Base-by-base conservation (phyloP, 2,888 invertebrate genomes). In the Chamaedrilus cognettii region DNA sequence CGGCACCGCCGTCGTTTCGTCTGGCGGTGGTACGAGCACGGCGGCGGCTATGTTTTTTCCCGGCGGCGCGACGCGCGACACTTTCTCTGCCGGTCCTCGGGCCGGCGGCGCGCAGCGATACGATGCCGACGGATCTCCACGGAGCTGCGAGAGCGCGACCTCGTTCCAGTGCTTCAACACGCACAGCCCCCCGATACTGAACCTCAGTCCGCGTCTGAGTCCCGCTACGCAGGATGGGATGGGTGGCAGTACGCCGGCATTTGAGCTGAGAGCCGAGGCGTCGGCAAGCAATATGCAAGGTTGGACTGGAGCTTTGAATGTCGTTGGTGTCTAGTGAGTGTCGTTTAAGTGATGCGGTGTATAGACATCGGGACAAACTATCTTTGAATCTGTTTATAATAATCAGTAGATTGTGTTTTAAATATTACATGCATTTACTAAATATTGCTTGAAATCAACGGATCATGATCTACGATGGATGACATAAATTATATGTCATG, bases 131-230 rank as follows among this genome's bases (percentile, higher is more conserved):
- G 50, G 32, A 26, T 67, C 67, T 4, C 67, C 67, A 3, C 32
- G 67, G 30, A 67, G 67, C 35, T 67, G 64, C 32, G 67, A 67
- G 50, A 67, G 67, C 19, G 63, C 65, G 51, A 50, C 67, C 15
- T 67, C 67, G 15, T 64, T 59, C 28, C 67, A 77, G 34, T 77
- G 77, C 62, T 80, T 82, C 70, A 81, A 80, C 67, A 80, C 82
- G 2, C 79, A 79, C 71, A 81, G 80, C 72, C 82, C 82, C 15
- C 82, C 82, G n/a, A 77, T 82, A 26, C 71, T 82, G 34, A 82
- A 82, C 68, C 73, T 82, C 11, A 81, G 81, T 72, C 82, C 82
- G 23, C 72, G 71, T 64, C 58, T 73, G 50, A 72, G 72, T 56
- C 73, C 73, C n/a, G 66, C 31, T 23, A 32, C 35, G 23, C 33